Conservation (phyloP, 2,113 vertebrate genomes). For the Macrotus californicus region DNA sequence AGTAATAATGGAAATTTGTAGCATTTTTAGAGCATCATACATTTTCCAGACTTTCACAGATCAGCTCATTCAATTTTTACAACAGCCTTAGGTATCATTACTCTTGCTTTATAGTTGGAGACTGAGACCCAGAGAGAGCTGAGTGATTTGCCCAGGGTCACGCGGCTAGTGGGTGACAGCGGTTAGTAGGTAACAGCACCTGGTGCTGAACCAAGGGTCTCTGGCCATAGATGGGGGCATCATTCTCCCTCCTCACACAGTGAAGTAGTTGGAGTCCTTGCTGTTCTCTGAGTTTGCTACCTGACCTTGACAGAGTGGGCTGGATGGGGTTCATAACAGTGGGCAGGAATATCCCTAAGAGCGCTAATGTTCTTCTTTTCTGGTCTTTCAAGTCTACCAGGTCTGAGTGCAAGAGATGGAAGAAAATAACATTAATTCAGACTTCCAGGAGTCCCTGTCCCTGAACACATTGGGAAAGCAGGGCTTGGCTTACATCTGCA, state of each 20-base stretch:
- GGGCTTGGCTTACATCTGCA: background rate
- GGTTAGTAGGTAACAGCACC: rapidly evolving
- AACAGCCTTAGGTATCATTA: background rate
- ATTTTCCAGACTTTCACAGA: background rate
- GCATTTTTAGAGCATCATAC: background rate
- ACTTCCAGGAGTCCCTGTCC: background rate
- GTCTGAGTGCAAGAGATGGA: background rate
- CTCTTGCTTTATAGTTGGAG: background rate
- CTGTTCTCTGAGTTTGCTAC: background rate
- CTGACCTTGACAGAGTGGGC: background rate
- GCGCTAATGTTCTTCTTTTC: background rate
- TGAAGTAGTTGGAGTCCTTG: background rate
- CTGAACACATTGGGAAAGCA: background rate
- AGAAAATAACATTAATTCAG: background rate
- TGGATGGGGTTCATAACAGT: background rate
- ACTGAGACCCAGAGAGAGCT: background rate
- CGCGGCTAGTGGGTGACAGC: rapidly evolving
- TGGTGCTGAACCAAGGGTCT: background rate
- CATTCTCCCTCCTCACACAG: background rate
- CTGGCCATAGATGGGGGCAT: background rate
- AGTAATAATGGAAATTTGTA: background rate
- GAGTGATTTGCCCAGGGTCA: background rate
- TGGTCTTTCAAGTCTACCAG: background rate
- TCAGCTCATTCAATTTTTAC: background rate
- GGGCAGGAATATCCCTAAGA: background rate